These are phyloP conservation scores for Chascanopsetta lugubris DNA, from an alignment of 2,113 vertebrate species.

Conservation along the genomic window DNA sequence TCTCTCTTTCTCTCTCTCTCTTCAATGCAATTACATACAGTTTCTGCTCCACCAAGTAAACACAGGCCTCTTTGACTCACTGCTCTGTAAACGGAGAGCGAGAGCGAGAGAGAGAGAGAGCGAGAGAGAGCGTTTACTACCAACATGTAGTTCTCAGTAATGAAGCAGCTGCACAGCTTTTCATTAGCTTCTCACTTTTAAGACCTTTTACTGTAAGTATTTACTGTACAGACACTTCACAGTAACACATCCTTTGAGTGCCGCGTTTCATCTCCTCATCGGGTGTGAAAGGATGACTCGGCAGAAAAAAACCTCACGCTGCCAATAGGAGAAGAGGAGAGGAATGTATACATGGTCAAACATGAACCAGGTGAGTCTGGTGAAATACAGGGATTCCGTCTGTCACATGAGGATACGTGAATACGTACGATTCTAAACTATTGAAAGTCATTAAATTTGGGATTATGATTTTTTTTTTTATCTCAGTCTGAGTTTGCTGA, in stretches of 20 bases:
- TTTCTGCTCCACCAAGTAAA: no score
- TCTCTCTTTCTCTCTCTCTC: no score
- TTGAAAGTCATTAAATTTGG: no score
- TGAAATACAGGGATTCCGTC: neutral
- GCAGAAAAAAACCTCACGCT: neutral
- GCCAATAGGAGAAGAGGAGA: neutral
- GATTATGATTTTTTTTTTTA: no score
- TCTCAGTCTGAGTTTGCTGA: constrained; percentile 2
- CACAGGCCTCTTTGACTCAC: no score
- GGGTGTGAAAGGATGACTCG: neutral
- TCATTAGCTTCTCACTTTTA: constrained; percentile 33
- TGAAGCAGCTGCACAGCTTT: constrained; percentile 5
- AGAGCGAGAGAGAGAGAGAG: no score
- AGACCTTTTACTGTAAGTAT: constrained; percentile 4
- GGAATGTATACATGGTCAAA: constrained; percentile 7
- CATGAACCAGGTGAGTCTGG: neutral
- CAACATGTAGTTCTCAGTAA: constrained; percentile 15
- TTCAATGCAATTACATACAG: no score
- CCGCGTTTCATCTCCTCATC: constrained; percentile 25
- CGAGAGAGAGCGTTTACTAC: no score
- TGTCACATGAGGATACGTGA: neutral
- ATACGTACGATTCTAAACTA: no score
- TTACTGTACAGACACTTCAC: constrained; percentile 4
- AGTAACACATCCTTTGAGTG: constrained; percentile 12
- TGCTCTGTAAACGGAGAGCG: no score